Evolutionary conservation across 2,888 invertebrate genomes (phyloP).

Genomic region (Ectemnius continuus): DNA sequence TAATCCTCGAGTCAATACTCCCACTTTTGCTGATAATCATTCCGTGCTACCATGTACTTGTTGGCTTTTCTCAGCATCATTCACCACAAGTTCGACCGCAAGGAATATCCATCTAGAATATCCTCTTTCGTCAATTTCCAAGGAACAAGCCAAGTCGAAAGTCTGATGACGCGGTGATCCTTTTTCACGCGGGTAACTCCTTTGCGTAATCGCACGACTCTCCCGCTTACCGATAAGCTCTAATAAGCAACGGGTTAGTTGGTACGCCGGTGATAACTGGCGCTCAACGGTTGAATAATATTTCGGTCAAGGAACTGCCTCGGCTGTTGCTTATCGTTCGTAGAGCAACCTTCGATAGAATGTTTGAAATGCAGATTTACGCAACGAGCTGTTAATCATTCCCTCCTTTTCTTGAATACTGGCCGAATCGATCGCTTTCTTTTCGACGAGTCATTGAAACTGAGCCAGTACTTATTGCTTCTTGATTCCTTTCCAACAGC

Average conservation of each 20-base stretch:
- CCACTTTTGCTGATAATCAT: background rate
- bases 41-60: too few species aligned
- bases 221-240: conserved; percentile 23
- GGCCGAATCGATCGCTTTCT: too few species aligned
- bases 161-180: too few species aligned
- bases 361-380: conserved; percentile 3
- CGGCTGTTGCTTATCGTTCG: conserved; percentile 17
- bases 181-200: background rate
- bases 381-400: background rate
- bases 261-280: conserved; percentile 13
- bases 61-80: too few species aligned
- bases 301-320: conserved; percentile 31
- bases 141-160: too few species aligned
- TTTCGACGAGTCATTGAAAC: too few species aligned
- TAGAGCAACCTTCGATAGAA: conserved; percentile 22
- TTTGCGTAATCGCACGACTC: conserved; percentile 18
- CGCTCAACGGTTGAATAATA: conserved; percentile 14
- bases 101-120: too few species aligned
- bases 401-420: background rate
- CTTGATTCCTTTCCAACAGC: too few species aligned
- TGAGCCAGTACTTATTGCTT: too few species aligned
- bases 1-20: conserved; percentile 35
- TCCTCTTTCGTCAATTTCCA: too few species aligned
- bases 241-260: conserved; percentile 32
- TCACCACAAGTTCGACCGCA: too few species aligned